Base-by-base conservation (phyloP, 2,888 invertebrate genomes). In the Osedax frankpressi region DNA sequence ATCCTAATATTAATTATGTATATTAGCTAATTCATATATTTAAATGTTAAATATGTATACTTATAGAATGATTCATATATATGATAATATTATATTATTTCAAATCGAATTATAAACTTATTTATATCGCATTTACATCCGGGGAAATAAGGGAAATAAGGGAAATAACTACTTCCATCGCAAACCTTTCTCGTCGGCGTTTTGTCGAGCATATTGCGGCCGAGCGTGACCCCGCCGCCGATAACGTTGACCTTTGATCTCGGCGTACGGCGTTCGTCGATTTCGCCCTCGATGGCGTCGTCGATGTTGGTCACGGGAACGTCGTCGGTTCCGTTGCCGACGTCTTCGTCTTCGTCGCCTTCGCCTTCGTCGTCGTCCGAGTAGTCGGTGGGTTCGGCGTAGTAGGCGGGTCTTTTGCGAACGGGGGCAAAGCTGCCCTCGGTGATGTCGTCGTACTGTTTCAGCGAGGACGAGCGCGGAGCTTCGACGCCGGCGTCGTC, bases 201-300 rank as follows among this genome's bases (percentile, higher is more conserved):
- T 29, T 77, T 77, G 11, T 63, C 71, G 24, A 81, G 76, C 62
- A 80, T 76, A 25, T 77, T 79, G 30, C 79, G 78, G 2, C 78
- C 77, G 2, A 79, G 69, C 19, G 75, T 77, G 19, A 82, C 80
- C 59, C 79, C 79, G 29, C 78, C 81, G 62, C 82, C 82, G 62
- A 79, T 71, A 72, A 82, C 81, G 71, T 78, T 76, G 70, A 79
- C 79, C 29, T 78, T 78, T 74, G 69, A 69, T 2, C 69, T 28
- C 24, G 28, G 25, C 69, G 28, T 28, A 0, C 25, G 28, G 14
- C 69, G 27, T 25, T 11, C 28, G 11, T 69, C 69, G 28, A 28
- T 29, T 25, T 28, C 30, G 27, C 69, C 28, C 69, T 69, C 69
- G 27, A 28, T 28, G 25, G 69, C 28, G 73, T 79, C 79, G 74